Percentiles rank a stretch among this genome's conserved stretches.
These are phyloP conservation scores for Schrankia costaestrigalis DNA, from an alignment of 2,888 invertebrate species.

Conservation along the genomic window DNA sequence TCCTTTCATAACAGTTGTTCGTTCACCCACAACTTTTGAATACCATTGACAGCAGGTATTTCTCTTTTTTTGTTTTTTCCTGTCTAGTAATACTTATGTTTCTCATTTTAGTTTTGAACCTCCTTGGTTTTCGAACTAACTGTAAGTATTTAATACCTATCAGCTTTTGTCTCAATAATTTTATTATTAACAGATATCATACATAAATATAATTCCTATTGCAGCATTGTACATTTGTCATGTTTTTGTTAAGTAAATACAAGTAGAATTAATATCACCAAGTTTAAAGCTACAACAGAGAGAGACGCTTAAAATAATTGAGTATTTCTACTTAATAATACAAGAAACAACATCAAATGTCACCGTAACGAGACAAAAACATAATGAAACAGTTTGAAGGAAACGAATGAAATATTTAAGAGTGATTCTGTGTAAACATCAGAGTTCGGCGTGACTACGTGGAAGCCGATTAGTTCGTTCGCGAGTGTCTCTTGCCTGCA, in stretches of 20 bases:
- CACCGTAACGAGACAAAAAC: constrained; percentile 9
- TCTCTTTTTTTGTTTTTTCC: constrained; percentile 44
- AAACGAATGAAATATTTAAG: constrained; percentile 38
- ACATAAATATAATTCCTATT: no score
- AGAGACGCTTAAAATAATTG: not conserved
- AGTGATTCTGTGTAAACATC: constrained; percentile 37
- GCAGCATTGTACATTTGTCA: no score
- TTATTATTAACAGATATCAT: no score
- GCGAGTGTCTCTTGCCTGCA: constrained; percentile 48
- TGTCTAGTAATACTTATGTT: no score
- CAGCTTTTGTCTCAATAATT: no score
- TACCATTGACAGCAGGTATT: constrained; percentile 35
- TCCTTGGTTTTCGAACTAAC: no score
- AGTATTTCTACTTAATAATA: constrained; percentile 5
- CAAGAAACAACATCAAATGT: constrained; percentile 6
- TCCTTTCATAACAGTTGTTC: constrained; percentile 58
- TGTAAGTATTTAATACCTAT: no score
- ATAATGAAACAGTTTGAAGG: constrained; percentile 9
- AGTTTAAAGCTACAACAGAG: not conserved
- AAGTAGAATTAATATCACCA: no score
- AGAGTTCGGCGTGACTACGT: constrained; percentile 36
- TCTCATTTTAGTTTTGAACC: no score
- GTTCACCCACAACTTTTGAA: constrained; percentile 53
- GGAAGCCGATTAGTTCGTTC: constrained; percentile 73
- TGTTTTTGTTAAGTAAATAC: no score